phyloP scores from a whole-genome alignment of 2,888 invertebrate genomes.

The Coelopa pilipes region DNA sequence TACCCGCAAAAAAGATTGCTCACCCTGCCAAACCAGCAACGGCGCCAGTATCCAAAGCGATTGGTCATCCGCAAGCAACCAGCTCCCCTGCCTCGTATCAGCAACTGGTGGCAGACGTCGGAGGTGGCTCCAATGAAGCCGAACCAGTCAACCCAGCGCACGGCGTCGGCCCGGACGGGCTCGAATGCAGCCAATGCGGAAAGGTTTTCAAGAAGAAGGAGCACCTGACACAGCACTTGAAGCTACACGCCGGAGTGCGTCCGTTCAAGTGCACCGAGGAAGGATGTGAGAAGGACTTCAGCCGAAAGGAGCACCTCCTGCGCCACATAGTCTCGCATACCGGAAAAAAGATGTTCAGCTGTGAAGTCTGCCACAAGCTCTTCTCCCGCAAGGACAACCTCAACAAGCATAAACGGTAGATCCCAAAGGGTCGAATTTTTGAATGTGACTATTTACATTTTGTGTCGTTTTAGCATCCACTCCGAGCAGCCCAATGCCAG shows the following conservation, averaged over 20 bases:
- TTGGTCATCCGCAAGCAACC: background rate
- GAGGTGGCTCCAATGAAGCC: background rate
- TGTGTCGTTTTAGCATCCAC: conserved; percentile 57
- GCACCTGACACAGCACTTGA: conserved; percentile 76
- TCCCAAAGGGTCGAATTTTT: conserved; percentile 16
- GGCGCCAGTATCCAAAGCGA: background rate
- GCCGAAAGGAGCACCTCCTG: conserved; percentile 76
- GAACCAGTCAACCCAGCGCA: conserved; percentile 34
- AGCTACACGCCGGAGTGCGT: conserved; percentile 74
- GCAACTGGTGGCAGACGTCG: background rate
- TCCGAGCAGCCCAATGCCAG: conserved; percentile 59
- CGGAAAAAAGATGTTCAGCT: conserved; percentile 75
- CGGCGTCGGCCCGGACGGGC: conserved; percentile 39
- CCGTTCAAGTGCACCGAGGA: conserved; percentile 74
- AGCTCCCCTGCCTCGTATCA: conserved; percentile 47
- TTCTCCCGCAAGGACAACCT: conserved; percentile 68
- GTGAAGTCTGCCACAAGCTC: conserved; percentile 72
- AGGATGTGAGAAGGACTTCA: conserved; percentile 74
- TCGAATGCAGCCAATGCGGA: conserved; percentile 71
- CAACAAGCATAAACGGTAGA: conserved; percentile 65
- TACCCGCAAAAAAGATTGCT: background rate
- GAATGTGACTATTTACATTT: conserved; percentile 15
- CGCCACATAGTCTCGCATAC: conserved; percentile 76
- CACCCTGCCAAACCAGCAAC: background rate
- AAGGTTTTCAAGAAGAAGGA: conserved; percentile 77